Evolutionary conservation across 1,140 invertebrate species (phyloP).

Genomic region (Bursaphelenchus mucronatus): DNA sequence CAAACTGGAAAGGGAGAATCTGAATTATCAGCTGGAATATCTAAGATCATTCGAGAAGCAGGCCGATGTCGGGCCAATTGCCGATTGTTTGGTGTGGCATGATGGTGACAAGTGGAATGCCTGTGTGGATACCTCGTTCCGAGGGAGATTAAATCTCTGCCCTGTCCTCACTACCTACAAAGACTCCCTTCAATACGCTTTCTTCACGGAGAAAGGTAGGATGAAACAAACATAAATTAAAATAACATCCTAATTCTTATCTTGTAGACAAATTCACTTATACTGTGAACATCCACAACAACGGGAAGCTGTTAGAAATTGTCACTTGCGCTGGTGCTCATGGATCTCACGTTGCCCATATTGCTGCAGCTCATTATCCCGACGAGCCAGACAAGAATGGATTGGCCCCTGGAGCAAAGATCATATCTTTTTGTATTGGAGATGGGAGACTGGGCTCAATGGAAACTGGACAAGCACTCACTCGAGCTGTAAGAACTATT

Average conservation of each 20-base stretch:
- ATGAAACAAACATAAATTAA: neutral
- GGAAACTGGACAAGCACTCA: slow-evolving; percentile 88
- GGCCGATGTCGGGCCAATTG: slow-evolving; percentile 77
- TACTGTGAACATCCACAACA: slow-evolving; percentile 84
- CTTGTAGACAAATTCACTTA: slow-evolving; percentile 75
- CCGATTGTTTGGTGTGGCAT: slow-evolving; percentile 87
- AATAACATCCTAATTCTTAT: neutral
- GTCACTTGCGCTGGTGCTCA: slow-evolving; percentile 86
- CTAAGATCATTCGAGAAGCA: slow-evolving; percentile 78
- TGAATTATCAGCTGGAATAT: slow-evolving; percentile 78
- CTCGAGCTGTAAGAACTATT: slow-evolving; percentile 82
- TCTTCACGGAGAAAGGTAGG: slow-evolving; percentile 68
- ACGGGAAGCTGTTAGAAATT: slow-evolving; percentile 85
- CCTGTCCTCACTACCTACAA: slow-evolving; percentile 78
- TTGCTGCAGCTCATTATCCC: slow-evolving; percentile 85
- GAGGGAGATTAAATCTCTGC: slow-evolving; percentile 74
- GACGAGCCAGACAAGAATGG: slow-evolving; percentile 84
- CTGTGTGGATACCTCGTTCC: slow-evolving; percentile 79
- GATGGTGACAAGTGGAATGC: slow-evolving; percentile 78
- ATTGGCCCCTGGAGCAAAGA: slow-evolving; percentile 89
- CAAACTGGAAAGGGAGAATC: slow-evolving; percentile 81
- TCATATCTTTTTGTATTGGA: slow-evolving; percentile 84
- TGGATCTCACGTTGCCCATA: slow-evolving; percentile 92
- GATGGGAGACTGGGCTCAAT: slow-evolving; percentile 81
- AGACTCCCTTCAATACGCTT: slow-evolving; percentile 73